A percentile compares a stretch with the other conserved stretches of the same genome.
Conservation (phyloP, 2,888 invertebrate species). For the Candidula unifasciata region DNA sequence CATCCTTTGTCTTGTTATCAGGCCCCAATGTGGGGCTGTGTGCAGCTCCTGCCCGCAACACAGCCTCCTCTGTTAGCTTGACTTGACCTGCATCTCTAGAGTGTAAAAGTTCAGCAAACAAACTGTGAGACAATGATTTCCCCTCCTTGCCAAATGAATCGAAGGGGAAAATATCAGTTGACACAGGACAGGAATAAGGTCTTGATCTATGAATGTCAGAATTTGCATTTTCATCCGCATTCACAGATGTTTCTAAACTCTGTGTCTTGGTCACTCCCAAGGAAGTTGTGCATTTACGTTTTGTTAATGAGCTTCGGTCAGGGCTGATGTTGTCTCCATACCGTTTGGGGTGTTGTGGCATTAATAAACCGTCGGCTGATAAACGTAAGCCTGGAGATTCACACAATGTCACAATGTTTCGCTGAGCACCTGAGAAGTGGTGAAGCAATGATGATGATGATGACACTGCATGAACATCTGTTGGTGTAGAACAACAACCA, state of each 20-base stretch:
- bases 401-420: conserved; percentile 54
- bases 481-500: not conserved
- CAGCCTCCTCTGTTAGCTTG: not conserved
- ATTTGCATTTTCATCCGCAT: not conserved
- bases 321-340: conserved; percentile 43
- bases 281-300: conserved; percentile 46
- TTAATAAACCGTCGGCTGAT: not conserved
- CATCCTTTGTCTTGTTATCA: not conserved
- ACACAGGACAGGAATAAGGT: conserved; percentile 47
- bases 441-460: not conserved
- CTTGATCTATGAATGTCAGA: not conserved
- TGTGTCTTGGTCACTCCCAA: conserved; percentile 36
- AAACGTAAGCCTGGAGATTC: conserved; percentile 47
- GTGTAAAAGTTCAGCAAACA: not conserved
- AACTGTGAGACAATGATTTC: conserved; percentile 1
- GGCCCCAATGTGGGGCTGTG: not conserved
- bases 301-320: conserved; percentile 13
- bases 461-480: not conserved
- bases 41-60: not conserved
- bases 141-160: not conserved
- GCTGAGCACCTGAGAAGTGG: conserved; percentile 24
- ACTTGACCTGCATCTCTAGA: not conserved
- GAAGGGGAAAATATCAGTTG: not conserved
- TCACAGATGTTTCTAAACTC: not conserved
- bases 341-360: conserved; percentile 40